Evolutionary conservation across 92 coral and sea anemone species (phyloP).

Genomic region (Scolanthus callimorphus): DNA sequence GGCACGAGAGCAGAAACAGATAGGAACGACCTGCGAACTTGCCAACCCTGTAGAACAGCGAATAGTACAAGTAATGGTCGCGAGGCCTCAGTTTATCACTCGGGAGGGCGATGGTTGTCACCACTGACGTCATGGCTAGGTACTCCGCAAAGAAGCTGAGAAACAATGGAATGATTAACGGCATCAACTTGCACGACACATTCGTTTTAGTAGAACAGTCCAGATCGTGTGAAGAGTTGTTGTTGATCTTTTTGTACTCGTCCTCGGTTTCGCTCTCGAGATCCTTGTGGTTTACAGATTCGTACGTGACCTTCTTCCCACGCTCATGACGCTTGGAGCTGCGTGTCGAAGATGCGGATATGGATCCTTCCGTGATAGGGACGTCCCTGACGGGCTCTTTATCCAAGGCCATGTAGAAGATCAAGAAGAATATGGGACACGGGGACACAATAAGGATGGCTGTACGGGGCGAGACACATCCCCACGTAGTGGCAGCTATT

Average conservation of each 20-base stretch:
- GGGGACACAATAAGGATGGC: slow-evolving; percentile 35
- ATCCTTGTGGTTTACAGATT: slow-evolving; percentile 18
- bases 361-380: neutral
- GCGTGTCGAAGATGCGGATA: neutral
- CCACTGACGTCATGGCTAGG: slow-evolving; percentile 44
- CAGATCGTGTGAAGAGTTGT: slow-evolving; percentile 4
- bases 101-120: slow-evolving; percentile 63
- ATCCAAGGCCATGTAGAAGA: slow-evolving; percentile 56
- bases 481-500: slow-evolving; percentile 59
- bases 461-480: slow-evolving; percentile 52
- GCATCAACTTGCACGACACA: slow-evolving; percentile 27
- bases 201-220: slow-evolving; percentile 15
- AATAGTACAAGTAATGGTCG: slow-evolving; percentile 59
- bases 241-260: neutral
- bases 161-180: slow-evolving; percentile 47
- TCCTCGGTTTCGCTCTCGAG: slow-evolving; percentile 7
- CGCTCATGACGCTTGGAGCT: neutral
- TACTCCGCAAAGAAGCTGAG: slow-evolving; percentile 60
- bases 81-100: slow-evolving; percentile 36
- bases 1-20: slow-evolving; percentile 44
- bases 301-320: slow-evolving; percentile 9
- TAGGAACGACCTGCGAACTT: slow-evolving; percentile 66
- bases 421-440: slow-evolving; percentile 33
- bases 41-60: slow-evolving; percentile 59
- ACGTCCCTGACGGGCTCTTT: slow-evolving; percentile 26